Evolutionary conservation across 1,140 invertebrate species (phyloP).

Genomic region (Orchesella cincta): DNA sequence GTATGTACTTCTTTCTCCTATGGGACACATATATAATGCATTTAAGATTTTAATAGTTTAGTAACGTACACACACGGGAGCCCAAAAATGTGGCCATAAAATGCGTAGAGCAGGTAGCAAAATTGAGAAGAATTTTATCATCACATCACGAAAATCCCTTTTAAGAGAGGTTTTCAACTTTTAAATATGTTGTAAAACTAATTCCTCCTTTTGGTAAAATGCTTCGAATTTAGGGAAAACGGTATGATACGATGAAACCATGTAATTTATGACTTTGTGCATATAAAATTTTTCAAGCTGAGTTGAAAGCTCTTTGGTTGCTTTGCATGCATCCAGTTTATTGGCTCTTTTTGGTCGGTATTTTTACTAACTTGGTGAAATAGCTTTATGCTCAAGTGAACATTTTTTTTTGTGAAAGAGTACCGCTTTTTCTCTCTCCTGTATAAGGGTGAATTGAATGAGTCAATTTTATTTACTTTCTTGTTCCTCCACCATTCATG

Average conservation of each 20-base stretch:
- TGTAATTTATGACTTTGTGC: too few relatives aligned
- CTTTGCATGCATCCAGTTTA: too few relatives aligned
- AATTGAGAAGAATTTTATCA: neutral
- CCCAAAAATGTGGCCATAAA: constrained; percentile 23
- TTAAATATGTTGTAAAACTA: too few relatives aligned
- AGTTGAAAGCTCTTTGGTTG: too few relatives aligned
- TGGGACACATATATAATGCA: neutral
- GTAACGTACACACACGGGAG: neutral
- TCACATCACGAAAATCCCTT: too few relatives aligned
- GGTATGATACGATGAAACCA: too few relatives aligned
- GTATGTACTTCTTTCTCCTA: neutral
- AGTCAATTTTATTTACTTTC: neutral
- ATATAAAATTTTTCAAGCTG: too few relatives aligned
- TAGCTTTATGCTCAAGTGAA: neutral
- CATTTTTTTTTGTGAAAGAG: neutral
- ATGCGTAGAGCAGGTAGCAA: constrained; percentile 22
- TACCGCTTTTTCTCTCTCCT: neutral
- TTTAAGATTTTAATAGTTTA: constrained; percentile 3
- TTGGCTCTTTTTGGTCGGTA: neutral
- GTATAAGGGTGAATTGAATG: neutral
- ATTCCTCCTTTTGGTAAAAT: too few relatives aligned
- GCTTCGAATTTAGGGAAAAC: too few relatives aligned
- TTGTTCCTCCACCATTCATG: neutral
- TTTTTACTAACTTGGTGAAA: neutral
- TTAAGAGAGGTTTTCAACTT: too few relatives aligned